Base-by-base conservation (phyloP, 2,888 invertebrate species). In the Metalampra italica region DNA sequence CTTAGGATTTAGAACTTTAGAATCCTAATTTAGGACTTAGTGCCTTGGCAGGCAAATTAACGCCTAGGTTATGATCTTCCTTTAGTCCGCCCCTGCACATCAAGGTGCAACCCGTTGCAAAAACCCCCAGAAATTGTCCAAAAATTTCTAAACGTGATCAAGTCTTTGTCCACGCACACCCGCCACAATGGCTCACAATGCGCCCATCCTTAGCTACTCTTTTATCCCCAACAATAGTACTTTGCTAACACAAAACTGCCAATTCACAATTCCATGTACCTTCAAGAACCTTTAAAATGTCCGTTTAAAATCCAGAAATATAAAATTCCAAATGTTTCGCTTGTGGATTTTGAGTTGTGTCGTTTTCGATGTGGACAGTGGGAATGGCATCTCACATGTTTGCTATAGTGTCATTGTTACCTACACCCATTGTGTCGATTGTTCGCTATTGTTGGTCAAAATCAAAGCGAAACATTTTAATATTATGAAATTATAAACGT, bases 391-490 rank as follows among this genome's bases (percentile, higher is more conserved):
- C 79, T 87, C 84, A 74, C 77, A 80, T 89, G 88, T 89, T 89
- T 88, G 87, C 79, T 72, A 74, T 81, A 84, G 79, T 83, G 85
- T 87, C 88, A 89, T 89, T 88, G 89, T 89, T 87, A 86, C 78
- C 74, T 83, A 85, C 69, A 84, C 86, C 82, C 71, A 85, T 89
- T 88, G 87, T 89, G 60, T 62, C 57, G 59, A 83, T 88, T 89
- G 87, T 88, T 85, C 78, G 54, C 63, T 63, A 71, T 84, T 83
- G 87, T 86, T 75, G 68, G 66, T 49, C 57, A 59, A 68, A 74
- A 86, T 87, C 86, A 83, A 87, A 87, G 86, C 71, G 86, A 88
- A 87, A 88, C 88, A 87, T 88, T 88, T 87, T 89, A 89, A 89
- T 89, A 88, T 87, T 84, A 81, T 43, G 80, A 85, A 88, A 88